These are phyloP conservation scores for Rhadinocentrus ornatus DNA, from an alignment of 2,797 vertebrate genomes.

Conservation along the genomic window DNA sequence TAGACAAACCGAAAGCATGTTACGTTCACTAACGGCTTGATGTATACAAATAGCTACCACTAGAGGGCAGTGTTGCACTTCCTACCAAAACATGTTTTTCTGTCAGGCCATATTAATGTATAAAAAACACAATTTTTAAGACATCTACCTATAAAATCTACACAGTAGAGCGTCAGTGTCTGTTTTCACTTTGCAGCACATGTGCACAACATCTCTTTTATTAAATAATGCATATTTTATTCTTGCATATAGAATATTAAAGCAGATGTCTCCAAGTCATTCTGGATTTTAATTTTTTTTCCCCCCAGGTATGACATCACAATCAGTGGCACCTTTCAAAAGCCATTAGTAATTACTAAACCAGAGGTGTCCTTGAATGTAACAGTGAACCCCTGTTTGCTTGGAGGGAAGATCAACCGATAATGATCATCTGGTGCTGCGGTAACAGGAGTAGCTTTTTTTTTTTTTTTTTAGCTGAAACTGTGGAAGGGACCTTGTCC, in stretches of 20 bases:
- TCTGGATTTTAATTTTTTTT: constrained; percentile 21
- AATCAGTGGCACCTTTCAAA: constrained; percentile 26
- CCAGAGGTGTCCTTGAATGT: constrained; percentile 25
- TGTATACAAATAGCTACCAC: constrained; percentile 17
- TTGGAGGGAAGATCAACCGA: neutral
- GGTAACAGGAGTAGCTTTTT: neutral
- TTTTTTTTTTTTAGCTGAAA: constrained; percentile 3
- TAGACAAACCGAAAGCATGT: neutral
- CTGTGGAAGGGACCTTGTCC: neutral
- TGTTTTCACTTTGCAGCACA: neutral
- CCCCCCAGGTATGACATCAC: constrained; percentile 25
- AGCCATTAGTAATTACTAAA: neutral
- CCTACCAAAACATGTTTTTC: neutral
- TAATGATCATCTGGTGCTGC: neutral
- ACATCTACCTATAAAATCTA: neutral
- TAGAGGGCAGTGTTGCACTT: constrained; percentile 55
- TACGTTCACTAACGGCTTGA: neutral
- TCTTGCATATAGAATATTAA: neutral
- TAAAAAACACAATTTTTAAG: neutral
- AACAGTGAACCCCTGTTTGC: constrained; percentile 11
- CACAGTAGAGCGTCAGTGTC: neutral
- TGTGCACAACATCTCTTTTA: neutral
- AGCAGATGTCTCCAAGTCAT: neutral
- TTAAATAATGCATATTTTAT: neutral
- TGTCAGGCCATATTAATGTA: neutral